phyloP scores from a whole-genome alignment of 2,888 invertebrate species.

The Lasioglossum leucozonium region DNA sequence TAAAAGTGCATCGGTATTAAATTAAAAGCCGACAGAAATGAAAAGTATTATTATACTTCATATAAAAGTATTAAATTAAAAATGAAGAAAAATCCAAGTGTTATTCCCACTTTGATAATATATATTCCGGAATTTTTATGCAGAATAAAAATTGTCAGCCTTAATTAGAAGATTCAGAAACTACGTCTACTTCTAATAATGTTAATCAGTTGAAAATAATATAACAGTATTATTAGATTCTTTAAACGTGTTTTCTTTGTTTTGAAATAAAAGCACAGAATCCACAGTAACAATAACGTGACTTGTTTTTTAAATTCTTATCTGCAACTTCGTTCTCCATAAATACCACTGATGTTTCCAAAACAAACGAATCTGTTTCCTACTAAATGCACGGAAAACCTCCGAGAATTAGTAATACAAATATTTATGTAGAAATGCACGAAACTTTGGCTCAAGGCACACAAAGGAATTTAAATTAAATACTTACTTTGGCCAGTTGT shows the following conservation, averaged over 20 bases:
- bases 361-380: conserved; percentile 1
- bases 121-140: background rate
- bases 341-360: background rate
- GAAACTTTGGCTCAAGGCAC: background rate
- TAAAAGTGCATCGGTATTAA: background rate
- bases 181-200: background rate
- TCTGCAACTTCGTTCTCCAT: background rate
- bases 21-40: background rate
- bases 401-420: background rate
- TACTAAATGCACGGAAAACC: background rate
- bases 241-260: too few species aligned
- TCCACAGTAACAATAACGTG: background rate
- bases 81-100: background rate
- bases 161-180: background rate
- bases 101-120: background rate
- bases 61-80: background rate
- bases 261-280: background rate
- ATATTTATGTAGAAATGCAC: background rate
- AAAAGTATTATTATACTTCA: background rate
- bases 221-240: too few species aligned
- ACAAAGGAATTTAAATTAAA: background rate
- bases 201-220: too few species aligned
- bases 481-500: background rate
- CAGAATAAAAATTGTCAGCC: background rate
- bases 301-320: background rate